Evolutionary conservation across 2,113 vertebrate species (phyloP), one percentile per base, ranked within the genome.

Genomic region (Nycticebus coucang): DNA sequence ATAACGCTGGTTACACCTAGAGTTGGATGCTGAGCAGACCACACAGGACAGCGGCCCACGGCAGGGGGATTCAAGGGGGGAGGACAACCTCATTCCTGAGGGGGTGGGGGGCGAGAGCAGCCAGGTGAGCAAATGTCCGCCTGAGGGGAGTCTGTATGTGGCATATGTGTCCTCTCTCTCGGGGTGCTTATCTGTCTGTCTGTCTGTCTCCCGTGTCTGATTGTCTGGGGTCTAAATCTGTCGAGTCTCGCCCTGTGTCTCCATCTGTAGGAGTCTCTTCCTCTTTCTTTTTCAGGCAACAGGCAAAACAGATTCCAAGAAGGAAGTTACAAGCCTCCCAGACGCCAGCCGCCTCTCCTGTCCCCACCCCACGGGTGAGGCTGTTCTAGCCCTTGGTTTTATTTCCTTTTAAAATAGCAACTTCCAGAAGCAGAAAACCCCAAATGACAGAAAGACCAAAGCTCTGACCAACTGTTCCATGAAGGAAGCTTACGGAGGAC

Each of bases 391-490:
- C 37, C 26, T 13, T 11, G 11, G 53, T 21, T 66, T 50, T 68
- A 41, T 24, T 72, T 89, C 79, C 83, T 82, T 26, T 22, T 1
- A 21, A 90, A 62, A 35, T 14, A 22, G 21, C 21, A 33, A 45
- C 35, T 82, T 66, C 85, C 80, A 87, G 41, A 30, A 69, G 35
- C 50, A 59, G 11, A 60, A 69, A 24, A 33, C 5, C 53, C 30
- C 62, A 26, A 75, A 15, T 0, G 30, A 59, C 1, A 59, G 57
- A 3, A 45, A 77, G 45, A 68, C 18, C 50, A 5, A 59, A 53
- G 57, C 45, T 53, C 79, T 4, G 33, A 19, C 24, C 4, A 5
- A 12, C 10, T 22, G 11, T 30, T 74, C 78, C 11, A 26, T 0
- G 21, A 28, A 37, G 72, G 62, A 69, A 28, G 50, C 75, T 17